Conservation (phyloP, 2,888 invertebrate species). For the Pachycephus smyrnensis region DNA sequence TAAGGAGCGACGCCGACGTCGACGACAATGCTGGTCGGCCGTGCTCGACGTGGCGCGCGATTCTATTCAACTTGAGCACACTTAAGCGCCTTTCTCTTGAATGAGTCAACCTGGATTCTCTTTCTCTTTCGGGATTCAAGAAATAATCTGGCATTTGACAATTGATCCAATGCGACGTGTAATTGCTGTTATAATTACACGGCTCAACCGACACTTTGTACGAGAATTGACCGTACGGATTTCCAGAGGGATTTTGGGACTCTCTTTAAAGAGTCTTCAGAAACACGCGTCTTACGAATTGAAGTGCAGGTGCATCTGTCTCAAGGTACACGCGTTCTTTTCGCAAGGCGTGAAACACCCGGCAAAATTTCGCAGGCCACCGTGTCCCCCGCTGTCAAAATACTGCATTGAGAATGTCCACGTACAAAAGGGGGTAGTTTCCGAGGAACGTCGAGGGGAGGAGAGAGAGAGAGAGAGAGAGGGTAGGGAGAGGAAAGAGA, state of each 20-base stretch:
- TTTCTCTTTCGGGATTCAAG: not conserved
- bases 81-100: not conserved
- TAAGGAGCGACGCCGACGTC: conserved; percentile 6
- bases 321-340: not conserved
- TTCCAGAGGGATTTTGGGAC: not conserved
- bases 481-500: conserved; percentile 10
- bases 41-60: not conserved
- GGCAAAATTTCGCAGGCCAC: conserved; percentile 60
- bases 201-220: not conserved
- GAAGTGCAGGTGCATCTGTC: not conserved
- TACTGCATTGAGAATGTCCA: conserved; percentile 52
- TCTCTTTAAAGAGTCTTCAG: not conserved
- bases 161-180: not conserved
- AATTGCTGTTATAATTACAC: not conserved
- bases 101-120: not conserved
- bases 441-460: not conserved
- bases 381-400: conserved; percentile 65
- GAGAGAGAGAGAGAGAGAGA: conserved; percentile 20
- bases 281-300: not conserved
- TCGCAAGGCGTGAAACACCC: conserved; percentile 55
- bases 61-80: not conserved
- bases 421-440: not conserved
- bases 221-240: not conserved
- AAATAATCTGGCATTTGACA: not conserved
- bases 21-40: conserved; percentile 15